Percentiles rank a stretch among this genome's conserved stretches.
Conservation (phyloP, 2,888 invertebrate genomes). For the Atherix ibis region DNA sequence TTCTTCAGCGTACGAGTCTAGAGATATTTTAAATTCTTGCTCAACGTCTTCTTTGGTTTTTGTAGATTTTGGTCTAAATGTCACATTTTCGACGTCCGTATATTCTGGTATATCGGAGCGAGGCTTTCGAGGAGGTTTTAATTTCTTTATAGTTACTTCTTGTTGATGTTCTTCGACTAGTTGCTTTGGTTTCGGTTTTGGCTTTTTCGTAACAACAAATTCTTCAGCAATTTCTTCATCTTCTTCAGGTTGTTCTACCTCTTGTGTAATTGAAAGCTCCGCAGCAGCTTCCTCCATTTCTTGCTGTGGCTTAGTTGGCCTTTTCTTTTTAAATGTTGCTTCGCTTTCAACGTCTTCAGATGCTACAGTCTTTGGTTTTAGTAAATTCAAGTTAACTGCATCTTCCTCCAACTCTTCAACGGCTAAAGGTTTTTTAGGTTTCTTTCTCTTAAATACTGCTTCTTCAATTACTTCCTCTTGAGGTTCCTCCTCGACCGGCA, state of each 20-base stretch:
- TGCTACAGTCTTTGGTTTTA: slow-evolving; percentile 30
- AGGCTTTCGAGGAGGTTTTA: slow-evolving; percentile 49
- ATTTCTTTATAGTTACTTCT: slow-evolving; percentile 57
- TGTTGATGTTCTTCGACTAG: slow-evolving; percentile 43
- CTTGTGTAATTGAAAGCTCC: slow-evolving; percentile 27
- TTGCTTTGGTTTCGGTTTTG: slow-evolving; percentile 34
- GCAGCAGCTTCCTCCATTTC: slow-evolving; percentile 26
- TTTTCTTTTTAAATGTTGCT: slow-evolving; percentile 29
- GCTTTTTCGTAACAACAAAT: slow-evolving; percentile 30
- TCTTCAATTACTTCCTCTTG: slow-evolving; percentile 36
- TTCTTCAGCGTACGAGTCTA: slow-evolving; percentile 76
- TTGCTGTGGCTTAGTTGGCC: slow-evolving; percentile 20
- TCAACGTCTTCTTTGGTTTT: slow-evolving; percentile 77
- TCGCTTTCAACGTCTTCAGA: slow-evolving; percentile 32
- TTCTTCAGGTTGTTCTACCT: slow-evolving; percentile 10
- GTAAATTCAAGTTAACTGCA: slow-evolving; percentile 25
- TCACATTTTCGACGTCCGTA: slow-evolving; percentile 61
- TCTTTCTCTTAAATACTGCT: slow-evolving; percentile 22
- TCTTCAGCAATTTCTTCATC: slow-evolving; percentile 25
- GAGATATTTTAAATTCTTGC: slow-evolving; percentile 74
- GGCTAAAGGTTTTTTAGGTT: slow-evolving; percentile 18
- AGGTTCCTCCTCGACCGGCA: slow-evolving; percentile 23
- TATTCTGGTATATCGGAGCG: slow-evolving; percentile 52
- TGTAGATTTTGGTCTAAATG: slow-evolving; percentile 57
- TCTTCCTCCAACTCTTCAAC: slow-evolving; percentile 23